Evolutionary conservation across 1,140 invertebrate genomes (phyloP).

Genomic region (Drosophila baimaii): DNA sequence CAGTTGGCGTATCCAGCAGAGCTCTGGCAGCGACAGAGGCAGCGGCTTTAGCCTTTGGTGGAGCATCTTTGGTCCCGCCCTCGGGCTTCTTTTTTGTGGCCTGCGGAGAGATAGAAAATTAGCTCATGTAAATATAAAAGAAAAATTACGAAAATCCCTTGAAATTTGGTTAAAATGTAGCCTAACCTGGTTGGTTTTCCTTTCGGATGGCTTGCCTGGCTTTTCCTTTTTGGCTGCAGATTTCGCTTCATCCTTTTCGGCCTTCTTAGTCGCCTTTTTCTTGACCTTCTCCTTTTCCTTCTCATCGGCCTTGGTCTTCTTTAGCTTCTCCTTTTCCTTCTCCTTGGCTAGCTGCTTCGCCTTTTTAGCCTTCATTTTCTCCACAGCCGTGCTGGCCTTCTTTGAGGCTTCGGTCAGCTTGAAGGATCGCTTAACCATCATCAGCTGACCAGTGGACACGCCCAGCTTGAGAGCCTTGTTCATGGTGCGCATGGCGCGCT

Average conservation of each 20-base stretch:
- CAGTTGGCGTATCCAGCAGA: conserved; percentile 2
- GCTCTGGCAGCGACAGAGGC: conserved; percentile 1
- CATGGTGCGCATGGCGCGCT: not conserved
- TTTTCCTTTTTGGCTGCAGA: not conserved
- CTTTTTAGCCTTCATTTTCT: conserved; percentile 45
- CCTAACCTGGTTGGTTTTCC: conserved; percentile 24
- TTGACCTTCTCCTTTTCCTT: not conserved
- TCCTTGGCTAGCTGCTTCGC: conserved; percentile 8
- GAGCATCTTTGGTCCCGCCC: not conserved
- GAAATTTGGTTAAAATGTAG: not conserved
- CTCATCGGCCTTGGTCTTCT: conserved; percentile 1
- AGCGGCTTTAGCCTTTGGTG: not conserved
- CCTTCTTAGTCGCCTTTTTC: not conserved
- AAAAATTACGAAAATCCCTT: not conserved
- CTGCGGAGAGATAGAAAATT: conserved; percentile 12
- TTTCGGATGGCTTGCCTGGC: conserved; percentile 15
- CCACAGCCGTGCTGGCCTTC: conserved; percentile 7
- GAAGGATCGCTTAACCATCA: conserved; percentile 50
- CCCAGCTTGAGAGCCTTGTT: conserved; percentile 27
- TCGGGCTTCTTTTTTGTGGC: conserved; percentile 9
- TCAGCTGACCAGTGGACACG: conserved; percentile 26
- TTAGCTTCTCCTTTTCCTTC: conserved; percentile 10
- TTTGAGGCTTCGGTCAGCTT: conserved; percentile 35
- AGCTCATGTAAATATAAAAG: too few species aligned
- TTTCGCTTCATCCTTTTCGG: not conserved